Evolutionary conservation across 1,140 invertebrate genomes (phyloP), one percentile per base, ranked within the genome.

Genomic region (Pogonomyrmex californicus): DNA sequence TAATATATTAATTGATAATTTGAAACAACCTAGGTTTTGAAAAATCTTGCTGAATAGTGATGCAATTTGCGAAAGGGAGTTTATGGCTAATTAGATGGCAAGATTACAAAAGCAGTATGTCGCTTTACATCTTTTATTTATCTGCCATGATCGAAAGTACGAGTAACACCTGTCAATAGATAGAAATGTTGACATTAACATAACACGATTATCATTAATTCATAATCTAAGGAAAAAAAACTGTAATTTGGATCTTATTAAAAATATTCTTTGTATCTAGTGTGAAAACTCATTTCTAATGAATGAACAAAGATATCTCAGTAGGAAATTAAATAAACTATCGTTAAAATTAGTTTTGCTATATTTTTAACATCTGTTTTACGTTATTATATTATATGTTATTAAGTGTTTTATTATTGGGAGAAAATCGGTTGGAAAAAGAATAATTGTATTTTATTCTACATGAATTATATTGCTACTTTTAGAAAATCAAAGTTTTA

Each of bases 151-250:
- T 30, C 2, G 9, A 6, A 38, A 49, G 9, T 78, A 14, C 4
- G 4, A 12, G 6, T 65, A 1, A 78, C 73, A 79, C 62, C 33
- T 66, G 76, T 79, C 17, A 65, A 38, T 1, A n/a, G 23, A 2
- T 3, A 0, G 2, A 63, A 12, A 30, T 58, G 10, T 58, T 33
- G 14, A 63, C 1, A 12, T 17, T 47, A 44, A 9, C 7, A 5
- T 2, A 6, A 76, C 17, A 65, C 10, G 17, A 14, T 0, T 76
- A 1, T 30, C 4, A 49, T 36, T 78, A 36, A 12, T 49, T 63
- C 3, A 30, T 33, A n/a, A n/a, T 78, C 1, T 9, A 1, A 23
- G 6, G 9, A 14, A 36, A 14, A n/a, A 62, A 77, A 33, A n/a
- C 17, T 44, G 3, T 7, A 10, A 9, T 65, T 36, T 1, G 10